Conservation (phyloP, 2,113 vertebrate genomes). For the Eublepharis macularius region DNA sequence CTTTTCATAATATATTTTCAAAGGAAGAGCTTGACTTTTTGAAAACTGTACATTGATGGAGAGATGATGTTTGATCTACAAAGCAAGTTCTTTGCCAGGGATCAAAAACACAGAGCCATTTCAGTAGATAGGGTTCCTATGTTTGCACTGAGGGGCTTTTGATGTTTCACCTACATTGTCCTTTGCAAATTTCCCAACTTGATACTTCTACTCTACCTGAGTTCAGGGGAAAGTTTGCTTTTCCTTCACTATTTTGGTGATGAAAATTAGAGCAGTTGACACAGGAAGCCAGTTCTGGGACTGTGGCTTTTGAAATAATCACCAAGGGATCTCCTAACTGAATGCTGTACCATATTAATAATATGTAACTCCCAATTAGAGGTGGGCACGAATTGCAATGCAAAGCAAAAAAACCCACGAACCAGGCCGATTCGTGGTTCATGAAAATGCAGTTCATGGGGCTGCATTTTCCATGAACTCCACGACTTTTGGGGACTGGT, state of each 20-base stretch:
- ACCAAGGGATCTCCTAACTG: neutral
- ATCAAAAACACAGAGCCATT: neutral
- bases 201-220: neutral
- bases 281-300: neutral
- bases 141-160: neutral
- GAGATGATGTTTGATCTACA: neutral
- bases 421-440: too few species aligned
- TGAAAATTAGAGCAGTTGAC: neutral
- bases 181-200: neutral
- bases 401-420: too few species aligned
- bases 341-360: too few species aligned
- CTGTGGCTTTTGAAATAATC: neutral
- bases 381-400: too few species aligned
- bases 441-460: too few species aligned
- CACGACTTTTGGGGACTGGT: too few species aligned
- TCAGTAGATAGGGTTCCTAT: neutral
- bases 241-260: neutral
- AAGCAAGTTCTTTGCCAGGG: neutral
- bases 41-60: neutral
- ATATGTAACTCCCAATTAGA: too few species aligned
- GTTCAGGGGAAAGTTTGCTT: neutral
- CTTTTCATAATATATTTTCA: neutral
- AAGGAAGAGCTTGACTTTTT: slow-evolving; percentile 14
- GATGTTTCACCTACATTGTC: neutral
- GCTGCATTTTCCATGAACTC: too few species aligned